Conservation (phyloP, 2,888 invertebrate genomes). For the Ypsolopha sequella region DNA sequence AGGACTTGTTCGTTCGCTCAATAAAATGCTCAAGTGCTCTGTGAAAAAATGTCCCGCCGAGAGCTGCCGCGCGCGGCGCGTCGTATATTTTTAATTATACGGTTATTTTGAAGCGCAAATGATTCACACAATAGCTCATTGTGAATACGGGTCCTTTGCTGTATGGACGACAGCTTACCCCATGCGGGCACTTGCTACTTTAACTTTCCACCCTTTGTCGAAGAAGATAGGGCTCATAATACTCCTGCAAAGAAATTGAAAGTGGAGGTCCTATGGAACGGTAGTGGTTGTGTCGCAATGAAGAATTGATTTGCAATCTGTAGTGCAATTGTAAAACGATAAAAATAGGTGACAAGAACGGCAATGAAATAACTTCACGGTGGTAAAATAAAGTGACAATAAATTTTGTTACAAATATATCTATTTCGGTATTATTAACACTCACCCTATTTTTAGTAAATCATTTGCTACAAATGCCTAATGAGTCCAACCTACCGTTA, state of each 20-base stretch:
- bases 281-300: not conserved
- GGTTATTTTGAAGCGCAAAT: constrained; percentile 34
- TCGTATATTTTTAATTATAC: constrained; percentile 32
- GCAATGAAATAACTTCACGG: no score
- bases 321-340: not conserved
- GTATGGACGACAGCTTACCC: constrained; percentile 14
- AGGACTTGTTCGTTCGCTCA: constrained; percentile 13
- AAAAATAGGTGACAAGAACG: not conserved
- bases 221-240: not conserved
- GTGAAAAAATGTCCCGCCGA: constrained; percentile 16
- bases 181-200: not conserved
- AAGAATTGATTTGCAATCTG: constrained; percentile 5
- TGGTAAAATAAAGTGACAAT: no score
- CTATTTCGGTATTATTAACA: no score
- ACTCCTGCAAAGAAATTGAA: no score
- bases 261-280: not conserved
- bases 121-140: constrained; percentile 36
- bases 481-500: no score
- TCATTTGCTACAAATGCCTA: no score
- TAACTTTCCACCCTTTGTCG: not conserved
- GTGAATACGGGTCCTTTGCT: constrained; percentile 30
- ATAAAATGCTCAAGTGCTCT: constrained; percentile 16
- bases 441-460: no score
- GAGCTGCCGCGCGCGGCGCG: not conserved
- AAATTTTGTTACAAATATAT: no score